Evolutionary conservation across 2,888 invertebrate species (phyloP).

Genomic region (Heterodera filipjevi): DNA sequence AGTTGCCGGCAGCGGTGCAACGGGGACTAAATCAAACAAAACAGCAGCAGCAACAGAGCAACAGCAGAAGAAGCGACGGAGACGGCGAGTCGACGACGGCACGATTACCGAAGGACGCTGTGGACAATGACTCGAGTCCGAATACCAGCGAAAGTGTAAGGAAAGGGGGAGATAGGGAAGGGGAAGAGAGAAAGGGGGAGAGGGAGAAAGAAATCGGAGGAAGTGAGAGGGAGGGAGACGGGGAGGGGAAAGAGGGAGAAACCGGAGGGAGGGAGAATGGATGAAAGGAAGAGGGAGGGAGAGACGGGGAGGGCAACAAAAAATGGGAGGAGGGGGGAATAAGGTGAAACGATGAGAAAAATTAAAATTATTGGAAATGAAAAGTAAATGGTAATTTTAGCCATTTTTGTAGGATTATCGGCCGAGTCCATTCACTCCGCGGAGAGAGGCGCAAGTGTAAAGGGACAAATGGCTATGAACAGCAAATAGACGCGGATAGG

Average conservation of each 20-base stretch:
- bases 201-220: too few species aligned
- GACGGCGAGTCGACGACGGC: constrained; percentile 11
- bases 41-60: constrained; percentile 21
- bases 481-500: too few species aligned
- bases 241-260: too few species aligned
- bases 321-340: background rate
- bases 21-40: background rate
- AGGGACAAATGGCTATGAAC: background rate
- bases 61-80: background rate
- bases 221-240: too few species aligned
- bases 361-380: too few species aligned
- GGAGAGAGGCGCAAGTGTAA: constrained; percentile 45
- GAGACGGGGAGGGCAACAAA: background rate
- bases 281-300: background rate
- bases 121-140: constrained; percentile 5
- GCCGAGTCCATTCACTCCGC: constrained; percentile 32
- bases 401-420: constrained; percentile 13
- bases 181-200: background rate
- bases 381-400: background rate
- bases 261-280: background rate
- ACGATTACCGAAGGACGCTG: background rate
- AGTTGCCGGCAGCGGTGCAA: constrained; percentile 15
- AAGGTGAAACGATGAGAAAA: too few species aligned
- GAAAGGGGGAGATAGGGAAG: background rate
- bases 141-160: constrained; percentile 27